Evolutionary conservation across 35 echinoderm and acorn worm genomes (phyloP).

Genomic region (Ophioderma brevispina): DNA sequence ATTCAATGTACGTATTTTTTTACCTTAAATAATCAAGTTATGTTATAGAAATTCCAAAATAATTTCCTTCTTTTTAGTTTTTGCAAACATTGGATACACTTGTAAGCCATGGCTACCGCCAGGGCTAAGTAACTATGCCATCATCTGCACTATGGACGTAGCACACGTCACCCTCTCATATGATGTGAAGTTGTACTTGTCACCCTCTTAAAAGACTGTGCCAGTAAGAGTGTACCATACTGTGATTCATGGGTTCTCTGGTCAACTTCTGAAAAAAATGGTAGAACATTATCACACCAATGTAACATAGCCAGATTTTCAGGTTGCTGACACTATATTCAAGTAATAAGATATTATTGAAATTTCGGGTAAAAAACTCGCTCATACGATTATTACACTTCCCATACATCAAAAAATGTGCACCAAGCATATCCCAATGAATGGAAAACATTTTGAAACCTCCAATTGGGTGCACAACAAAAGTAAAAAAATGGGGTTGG

Average conservation of each 20-base stretch:
- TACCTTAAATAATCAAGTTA: no score
- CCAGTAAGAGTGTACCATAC: no score
- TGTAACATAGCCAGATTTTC: not conserved
- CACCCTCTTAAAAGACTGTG: no score
- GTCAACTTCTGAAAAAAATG: not conserved
- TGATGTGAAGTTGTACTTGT: no score
- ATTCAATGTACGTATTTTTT: no score
- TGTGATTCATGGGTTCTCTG: not conserved
- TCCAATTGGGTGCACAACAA: not conserved
- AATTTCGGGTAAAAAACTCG: not conserved
- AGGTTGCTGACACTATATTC: not conserved
- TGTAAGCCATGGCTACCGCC: no score
- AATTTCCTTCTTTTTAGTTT: no score
- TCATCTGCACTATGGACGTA: no score
- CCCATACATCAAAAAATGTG: not conserved
- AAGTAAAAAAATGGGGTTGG: not conserved
- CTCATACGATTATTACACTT: not conserved
- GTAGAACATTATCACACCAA: not conserved
- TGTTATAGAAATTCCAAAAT: no score
- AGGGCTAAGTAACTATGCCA: no score
- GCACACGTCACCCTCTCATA: no score
- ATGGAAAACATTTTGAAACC: conserved; percentile 1
- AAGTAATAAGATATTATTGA: not conserved
- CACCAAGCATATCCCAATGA: not conserved
- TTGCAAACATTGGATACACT: no score